phyloP scores from a whole-genome alignment of 2,797 vertebrate species.

The Propithecus perrieri region DNA sequence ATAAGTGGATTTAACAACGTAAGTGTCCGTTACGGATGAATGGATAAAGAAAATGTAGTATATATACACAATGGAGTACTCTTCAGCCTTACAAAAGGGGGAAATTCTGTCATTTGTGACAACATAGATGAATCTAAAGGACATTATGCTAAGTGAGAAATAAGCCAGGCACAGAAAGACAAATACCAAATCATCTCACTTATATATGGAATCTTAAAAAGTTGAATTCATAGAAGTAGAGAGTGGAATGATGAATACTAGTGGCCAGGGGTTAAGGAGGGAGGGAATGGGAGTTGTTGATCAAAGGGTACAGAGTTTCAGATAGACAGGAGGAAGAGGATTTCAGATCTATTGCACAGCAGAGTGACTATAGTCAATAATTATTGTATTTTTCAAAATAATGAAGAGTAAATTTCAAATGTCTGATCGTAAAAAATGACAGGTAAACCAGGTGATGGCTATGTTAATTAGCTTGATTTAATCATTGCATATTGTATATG shows the following conservation, averaged over 20 bases:
- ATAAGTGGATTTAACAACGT: neutral
- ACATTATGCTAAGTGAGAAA: neutral
- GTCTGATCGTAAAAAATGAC: neutral
- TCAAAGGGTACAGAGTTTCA: neutral
- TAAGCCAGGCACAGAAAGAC: neutral
- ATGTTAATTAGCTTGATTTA: neutral
- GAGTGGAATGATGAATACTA: neutral
- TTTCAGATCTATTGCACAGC: neutral
- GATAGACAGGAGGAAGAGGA: neutral
- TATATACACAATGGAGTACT: neutral
- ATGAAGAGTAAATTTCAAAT: neutral
- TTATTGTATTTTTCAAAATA: neutral
- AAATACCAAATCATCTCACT: neutral
- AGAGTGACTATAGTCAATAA: neutral
- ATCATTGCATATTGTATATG: neutral
- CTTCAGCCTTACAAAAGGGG: neutral
- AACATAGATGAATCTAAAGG: neutral
- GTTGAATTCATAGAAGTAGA: neutral
- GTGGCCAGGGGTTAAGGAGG: too few relatives aligned
- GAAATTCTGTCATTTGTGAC: neutral
- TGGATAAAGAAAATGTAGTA: neutral
- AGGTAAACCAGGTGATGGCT: neutral
- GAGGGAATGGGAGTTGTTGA: neutral
- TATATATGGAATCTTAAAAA: neutral
- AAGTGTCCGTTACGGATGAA: neutral